A percentile compares a stretch with the other conserved stretches of the same genome.
Conservation (phyloP, 2,888 invertebrate species). For the Alloplasta piceator region DNA sequence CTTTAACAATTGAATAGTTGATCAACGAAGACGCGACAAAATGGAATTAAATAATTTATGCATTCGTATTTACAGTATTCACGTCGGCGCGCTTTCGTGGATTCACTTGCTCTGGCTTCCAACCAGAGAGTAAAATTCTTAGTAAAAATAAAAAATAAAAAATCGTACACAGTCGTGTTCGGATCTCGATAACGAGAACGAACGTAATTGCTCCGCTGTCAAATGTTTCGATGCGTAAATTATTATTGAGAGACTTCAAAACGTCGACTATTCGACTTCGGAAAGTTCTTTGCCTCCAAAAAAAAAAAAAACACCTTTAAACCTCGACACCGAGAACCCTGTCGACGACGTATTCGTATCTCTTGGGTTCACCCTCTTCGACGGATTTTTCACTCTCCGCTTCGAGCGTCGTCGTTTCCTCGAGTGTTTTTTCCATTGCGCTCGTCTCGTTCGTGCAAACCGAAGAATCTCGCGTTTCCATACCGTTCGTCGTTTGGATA, state of each 20-base stretch:
- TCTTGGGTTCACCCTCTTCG: slow-evolving; percentile 84
- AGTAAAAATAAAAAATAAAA: not conserved
- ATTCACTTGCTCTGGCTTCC: slow-evolving; percentile 24
- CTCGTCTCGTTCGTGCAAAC: slow-evolving; percentile 50
- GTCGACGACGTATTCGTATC: slow-evolving; percentile 93
- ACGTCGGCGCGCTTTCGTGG: slow-evolving; percentile 30
- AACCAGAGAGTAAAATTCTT: slow-evolving; percentile 15
- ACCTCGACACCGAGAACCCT: slow-evolving; percentile 94
- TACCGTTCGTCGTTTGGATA: slow-evolving; percentile 41
- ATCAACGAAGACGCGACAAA: slow-evolving; percentile 58
- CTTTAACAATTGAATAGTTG: slow-evolving; percentile 67
- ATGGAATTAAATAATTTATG: slow-evolving; percentile 77
- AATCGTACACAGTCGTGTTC: slow-evolving; percentile 34
- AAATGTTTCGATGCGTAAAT: slow-evolving; percentile 13
- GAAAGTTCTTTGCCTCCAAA: not conserved
- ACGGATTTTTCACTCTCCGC: slow-evolving; percentile 32
- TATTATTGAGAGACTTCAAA: not conserved
- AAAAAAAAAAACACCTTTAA: slow-evolving; percentile 81
- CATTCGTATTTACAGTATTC: slow-evolving; percentile 74
- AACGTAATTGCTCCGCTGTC: slow-evolving; percentile 16
- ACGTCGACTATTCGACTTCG: not conserved
- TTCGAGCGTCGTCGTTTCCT: slow-evolving; percentile 52
- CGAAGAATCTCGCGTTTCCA: slow-evolving; percentile 38
- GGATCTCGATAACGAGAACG: slow-evolving; percentile 28
- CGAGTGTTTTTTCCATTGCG: slow-evolving; percentile 45